phyloP scores from a whole-genome alignment of 2,888 invertebrate genomes.

The Steromphala cineraria region DNA sequence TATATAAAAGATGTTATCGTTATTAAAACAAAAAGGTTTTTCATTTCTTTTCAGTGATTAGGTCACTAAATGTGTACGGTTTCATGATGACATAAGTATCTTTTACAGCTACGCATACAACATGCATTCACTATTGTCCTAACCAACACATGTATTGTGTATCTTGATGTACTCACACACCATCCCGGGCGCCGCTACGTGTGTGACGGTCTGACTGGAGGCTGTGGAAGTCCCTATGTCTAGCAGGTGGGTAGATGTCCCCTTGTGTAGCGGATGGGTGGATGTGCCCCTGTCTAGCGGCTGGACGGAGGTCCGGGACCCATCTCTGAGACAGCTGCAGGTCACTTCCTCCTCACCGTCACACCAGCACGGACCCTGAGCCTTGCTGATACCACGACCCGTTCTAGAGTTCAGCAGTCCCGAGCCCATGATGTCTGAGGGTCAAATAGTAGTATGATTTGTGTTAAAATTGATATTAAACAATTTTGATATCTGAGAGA shows the following conservation, averaged over 20 bases:
- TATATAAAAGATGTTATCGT: too few relatives aligned
- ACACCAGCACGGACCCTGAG: slow-evolving; percentile 58
- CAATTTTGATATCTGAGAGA: neutral
- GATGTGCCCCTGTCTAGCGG: neutral
- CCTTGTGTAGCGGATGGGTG: too few relatives aligned
- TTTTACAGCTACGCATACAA: too few relatives aligned
- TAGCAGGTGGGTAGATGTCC: neutral
- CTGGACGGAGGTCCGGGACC: neutral
- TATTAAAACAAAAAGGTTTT: too few relatives aligned
- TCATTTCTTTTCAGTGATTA: too few relatives aligned
- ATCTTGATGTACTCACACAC: neutral
- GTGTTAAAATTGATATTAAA: neutral
- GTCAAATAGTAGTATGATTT: neutral
- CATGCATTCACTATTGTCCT: too few relatives aligned
- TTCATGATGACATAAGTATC: too few relatives aligned
- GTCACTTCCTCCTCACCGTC: slow-evolving; percentile 26
- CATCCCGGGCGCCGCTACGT: neutral
- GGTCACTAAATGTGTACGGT: too few relatives aligned
- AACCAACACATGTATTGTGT: too few relatives aligned
- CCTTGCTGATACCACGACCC: slow-evolving; percentile 44
- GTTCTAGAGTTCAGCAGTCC: neutral
- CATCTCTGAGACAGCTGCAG: neutral
- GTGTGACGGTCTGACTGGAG: neutral
- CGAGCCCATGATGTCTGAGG: too few relatives aligned
- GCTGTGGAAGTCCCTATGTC: neutral